These are phyloP conservation scores for Philypnodon macrostomus DNA, from an alignment of 2,797 vertebrate species.

Conservation along the genomic window DNA sequence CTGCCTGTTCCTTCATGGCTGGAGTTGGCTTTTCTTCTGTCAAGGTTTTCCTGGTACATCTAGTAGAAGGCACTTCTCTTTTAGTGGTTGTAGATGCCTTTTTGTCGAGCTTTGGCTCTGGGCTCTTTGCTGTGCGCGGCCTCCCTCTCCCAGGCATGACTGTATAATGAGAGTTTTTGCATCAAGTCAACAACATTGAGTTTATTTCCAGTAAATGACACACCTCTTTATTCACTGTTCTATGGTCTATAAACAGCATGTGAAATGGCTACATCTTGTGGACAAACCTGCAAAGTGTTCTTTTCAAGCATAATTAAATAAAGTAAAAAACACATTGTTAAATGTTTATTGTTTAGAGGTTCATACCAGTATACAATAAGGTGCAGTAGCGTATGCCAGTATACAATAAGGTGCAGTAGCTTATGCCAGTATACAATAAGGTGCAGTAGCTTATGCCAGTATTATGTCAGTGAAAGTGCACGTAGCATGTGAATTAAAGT, in stretches of 20 bases:
- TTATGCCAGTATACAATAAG: constrained; percentile 70
- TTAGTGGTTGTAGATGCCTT: background rate
- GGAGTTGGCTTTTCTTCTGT: constrained; percentile 2
- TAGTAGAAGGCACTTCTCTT: background rate
- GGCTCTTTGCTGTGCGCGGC: constrained; percentile 2
- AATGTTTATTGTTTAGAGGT: constrained; percentile 78
- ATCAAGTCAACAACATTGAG: background rate
- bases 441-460: constrained; percentile 74
- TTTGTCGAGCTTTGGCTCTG: background rate
- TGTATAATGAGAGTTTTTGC: background rate
- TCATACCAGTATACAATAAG: constrained; percentile 70
- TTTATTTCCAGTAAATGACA: constrained; percentile 14
- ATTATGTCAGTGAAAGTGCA: constrained; percentile 75
- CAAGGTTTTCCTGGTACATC: background rate
- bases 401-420: too few relatives aligned
- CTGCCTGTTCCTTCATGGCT: constrained; percentile 2
- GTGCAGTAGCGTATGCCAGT: constrained; percentile 74
- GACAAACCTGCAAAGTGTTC: constrained; percentile 14
- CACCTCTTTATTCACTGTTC: background rate
- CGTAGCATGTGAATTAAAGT: constrained; percentile 44
- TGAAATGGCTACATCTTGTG: constrained; percentile 51
- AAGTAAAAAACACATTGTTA: constrained; percentile 50
- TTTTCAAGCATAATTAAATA: background rate
- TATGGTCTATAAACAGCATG: too few relatives aligned
- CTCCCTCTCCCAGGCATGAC: constrained; percentile 42